A percentile compares a stretch with the other conserved stretches of the same genome.
Evolutionary conservation across 1,140 invertebrate genomes (phyloP).

Genomic region (Ceratosolen fusciceps): DNA sequence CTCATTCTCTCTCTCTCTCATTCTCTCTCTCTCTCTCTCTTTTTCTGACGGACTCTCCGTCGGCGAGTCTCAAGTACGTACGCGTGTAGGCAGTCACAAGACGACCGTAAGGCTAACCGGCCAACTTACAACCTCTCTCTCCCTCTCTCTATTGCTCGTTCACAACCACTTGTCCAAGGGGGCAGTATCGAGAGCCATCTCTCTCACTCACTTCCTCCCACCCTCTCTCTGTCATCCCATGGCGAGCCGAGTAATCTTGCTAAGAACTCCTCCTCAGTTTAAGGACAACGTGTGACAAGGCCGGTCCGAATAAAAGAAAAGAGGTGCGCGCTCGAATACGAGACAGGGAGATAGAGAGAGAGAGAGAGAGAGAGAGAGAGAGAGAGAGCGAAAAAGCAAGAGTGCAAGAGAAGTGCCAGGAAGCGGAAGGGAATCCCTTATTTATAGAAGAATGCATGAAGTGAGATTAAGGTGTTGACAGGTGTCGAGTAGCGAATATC

Average conservation of each 20-base stretch:
- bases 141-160: constrained; percentile 10
- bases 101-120: constrained; percentile 68
- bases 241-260: background rate
- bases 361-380: constrained; percentile 34
- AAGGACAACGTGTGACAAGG: constrained; percentile 32
- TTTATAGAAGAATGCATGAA: background rate
- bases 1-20: constrained; percentile 23
- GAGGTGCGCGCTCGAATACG: too few relatives aligned
- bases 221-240: too few relatives aligned
- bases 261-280: constrained; percentile 26
- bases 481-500: background rate
- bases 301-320: constrained; percentile 24
- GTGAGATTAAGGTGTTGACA: background rate
- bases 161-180: background rate
- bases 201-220: too few relatives aligned
- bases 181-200: background rate
- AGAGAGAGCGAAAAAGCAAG: background rate
- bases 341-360: too few relatives aligned
- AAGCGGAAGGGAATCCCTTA: background rate
- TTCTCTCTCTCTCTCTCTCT: constrained; percentile 10
- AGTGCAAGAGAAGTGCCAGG: constrained; percentile 3
- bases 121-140: constrained; percentile 42
- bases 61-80: constrained; percentile 54
- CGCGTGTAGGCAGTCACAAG: constrained; percentile 69
- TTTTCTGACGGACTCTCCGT: background rate